Base-by-base conservation (phyloP, 2,113 vertebrate species). In the Peromyscus leucopus region DNA sequence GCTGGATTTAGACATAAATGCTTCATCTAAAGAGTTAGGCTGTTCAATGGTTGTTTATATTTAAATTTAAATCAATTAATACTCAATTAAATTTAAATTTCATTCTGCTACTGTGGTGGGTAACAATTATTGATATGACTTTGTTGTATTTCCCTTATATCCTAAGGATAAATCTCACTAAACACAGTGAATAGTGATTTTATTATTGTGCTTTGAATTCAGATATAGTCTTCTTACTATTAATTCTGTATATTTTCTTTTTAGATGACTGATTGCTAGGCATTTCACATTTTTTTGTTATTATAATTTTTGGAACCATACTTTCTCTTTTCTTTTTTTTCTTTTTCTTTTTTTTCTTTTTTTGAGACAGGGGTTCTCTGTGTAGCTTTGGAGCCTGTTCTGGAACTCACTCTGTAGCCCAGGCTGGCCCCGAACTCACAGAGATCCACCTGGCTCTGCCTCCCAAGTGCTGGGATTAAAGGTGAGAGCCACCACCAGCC, bases 261-360 rank as follows among this genome's bases (percentile, higher is more conserved):
- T 86, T 80, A 36, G 33, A 21, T 57, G 51, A 82, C 0, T 87
- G 42, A 85, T 7, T 46, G 24, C 22, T 89, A 90, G 31, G 75
- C 67, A 89, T 86, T 78, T 91, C 86, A 85, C 24, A 61, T 51
- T 92, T 93, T 84, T 83, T 24, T 48, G 46, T 80, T 80, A 75
- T 63, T 4, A 91, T 21, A 90, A 21, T 76, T 79, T 90, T 71
- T 94, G 36, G 9, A 61, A 4, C 59, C 33, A 59, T 80, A 75
- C 33, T 94, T 89, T 31, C 51, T 48, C 7, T 48, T 48, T 48
- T 48, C 46, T 48, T 48, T 48, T 5, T 48, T 48, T 48, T 5
- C 6, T 48, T 7, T 94, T 89, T 31, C 51, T 48, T 48, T 48
- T 48, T 48, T 48, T 48, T 48, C 42, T 48, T 48, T 48, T 48